phyloP scores from a whole-genome alignment of 2,797 vertebrate species.

The Mormyrops attenuatus region DNA sequence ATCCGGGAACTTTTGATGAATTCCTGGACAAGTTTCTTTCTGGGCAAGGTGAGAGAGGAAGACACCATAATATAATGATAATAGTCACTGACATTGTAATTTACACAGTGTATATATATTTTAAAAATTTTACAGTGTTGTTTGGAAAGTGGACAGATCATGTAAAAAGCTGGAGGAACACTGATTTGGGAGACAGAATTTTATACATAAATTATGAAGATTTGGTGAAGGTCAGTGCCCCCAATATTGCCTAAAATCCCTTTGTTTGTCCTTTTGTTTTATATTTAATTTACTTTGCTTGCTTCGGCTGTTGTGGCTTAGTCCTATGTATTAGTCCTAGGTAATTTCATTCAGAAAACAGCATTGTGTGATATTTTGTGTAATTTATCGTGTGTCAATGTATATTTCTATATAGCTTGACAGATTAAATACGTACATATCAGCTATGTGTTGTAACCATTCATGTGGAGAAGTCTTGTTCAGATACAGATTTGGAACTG shows the following conservation, averaged over 20 bases:
- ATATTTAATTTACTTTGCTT: background rate
- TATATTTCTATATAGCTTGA: background rate
- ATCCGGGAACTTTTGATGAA: constrained; percentile 72
- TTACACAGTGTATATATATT: background rate
- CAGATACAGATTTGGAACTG: background rate
- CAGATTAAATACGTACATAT: background rate
- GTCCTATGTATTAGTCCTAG: background rate
- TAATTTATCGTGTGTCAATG: background rate
- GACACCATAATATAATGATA: background rate
- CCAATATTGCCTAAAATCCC: background rate
- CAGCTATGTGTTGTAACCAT: background rate
- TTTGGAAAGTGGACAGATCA: constrained; percentile 86
- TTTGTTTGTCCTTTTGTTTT: background rate
- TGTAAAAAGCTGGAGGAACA: constrained; percentile 71
- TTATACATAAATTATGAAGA: constrained; percentile 75
- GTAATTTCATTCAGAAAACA: background rate
- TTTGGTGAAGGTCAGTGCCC: constrained; percentile 54
- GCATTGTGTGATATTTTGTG: background rate
- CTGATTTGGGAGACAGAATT: constrained; percentile 65
- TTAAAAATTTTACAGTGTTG: constrained; percentile 57
- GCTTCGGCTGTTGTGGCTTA: background rate
- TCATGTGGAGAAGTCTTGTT: background rate
- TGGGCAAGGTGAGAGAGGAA: constrained; percentile 54
- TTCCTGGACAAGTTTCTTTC: constrained; percentile 62
- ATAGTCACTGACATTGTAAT: background rate